Conservation (phyloP, 2,888 invertebrate genomes). For the Pandemis heparana region DNA sequence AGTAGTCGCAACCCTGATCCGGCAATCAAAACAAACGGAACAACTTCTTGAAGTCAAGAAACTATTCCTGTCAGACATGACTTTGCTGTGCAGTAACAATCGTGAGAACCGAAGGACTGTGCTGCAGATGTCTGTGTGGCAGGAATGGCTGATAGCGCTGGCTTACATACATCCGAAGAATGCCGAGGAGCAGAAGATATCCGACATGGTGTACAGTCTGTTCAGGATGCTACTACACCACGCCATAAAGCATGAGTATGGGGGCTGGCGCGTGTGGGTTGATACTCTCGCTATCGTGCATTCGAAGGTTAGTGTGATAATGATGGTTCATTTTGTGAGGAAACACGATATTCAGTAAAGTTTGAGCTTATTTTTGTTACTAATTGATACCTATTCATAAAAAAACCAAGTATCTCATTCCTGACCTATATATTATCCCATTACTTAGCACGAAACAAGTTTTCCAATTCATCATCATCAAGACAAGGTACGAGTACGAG, state of each 20-base stretch:
- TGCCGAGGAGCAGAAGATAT: constrained; percentile 97
- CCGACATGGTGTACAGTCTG: constrained; percentile 98
- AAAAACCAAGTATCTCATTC: too few relatives aligned
- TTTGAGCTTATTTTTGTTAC: too few relatives aligned
- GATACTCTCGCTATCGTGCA: constrained; percentile 99
- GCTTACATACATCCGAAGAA: constrained; percentile 99
- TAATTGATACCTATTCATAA: too few relatives aligned
- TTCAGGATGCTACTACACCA: constrained; percentile 99
- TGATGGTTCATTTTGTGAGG: neutral
- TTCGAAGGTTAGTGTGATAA: constrained; percentile 91
- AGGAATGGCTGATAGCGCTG: constrained; percentile 99
- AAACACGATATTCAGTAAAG: too few relatives aligned
- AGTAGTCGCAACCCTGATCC: constrained; percentile 98
- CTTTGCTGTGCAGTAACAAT: constrained; percentile 98
- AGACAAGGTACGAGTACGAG: too few relatives aligned
- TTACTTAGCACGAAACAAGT: too few relatives aligned
- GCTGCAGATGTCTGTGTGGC: constrained; percentile 99
- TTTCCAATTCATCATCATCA: too few relatives aligned
- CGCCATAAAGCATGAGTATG: constrained; percentile 99
- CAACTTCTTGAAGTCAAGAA: constrained; percentile 97
- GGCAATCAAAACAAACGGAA: constrained; percentile 98
- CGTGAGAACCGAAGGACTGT: constrained; percentile 98
- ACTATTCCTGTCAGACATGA: constrained; percentile 98
- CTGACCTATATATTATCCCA: too few relatives aligned
- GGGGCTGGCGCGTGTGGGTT: constrained; percentile 99